Evolutionary conservation across 2,888 invertebrate genomes (phyloP), one percentile per base, ranked within the genome.

Genomic region (Pterostichus madidus): DNA sequence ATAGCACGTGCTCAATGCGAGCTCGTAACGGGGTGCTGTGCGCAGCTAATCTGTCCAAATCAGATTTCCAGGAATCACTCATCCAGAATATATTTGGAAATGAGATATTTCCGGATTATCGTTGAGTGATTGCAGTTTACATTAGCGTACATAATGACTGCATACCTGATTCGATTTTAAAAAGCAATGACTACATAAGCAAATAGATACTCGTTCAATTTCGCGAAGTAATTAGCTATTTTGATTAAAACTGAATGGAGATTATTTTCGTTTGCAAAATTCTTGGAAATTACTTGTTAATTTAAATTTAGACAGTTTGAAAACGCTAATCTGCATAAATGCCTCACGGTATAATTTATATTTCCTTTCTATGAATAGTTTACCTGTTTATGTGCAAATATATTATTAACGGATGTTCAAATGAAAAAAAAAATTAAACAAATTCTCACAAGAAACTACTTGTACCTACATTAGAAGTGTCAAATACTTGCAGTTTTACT

Each of bases 241-340:
- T 39, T 39, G 7, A 6, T 39, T 39, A 39, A 8, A 8, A 5
- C 1, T 39, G 5, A 39, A 7, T 39, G 39, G 4, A 35, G n/a
- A 39, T 39, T 7, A 39, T 7, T 39, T 39, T 39, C 5, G 24
- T 24, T 24, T 39, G 8, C 1, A 5, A 64, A 32, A 35, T 64
- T 64, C 32, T 32, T 32, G 13, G 64, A 64, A 35, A 64, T 64
- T 64, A 64, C 5, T 35, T 64, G 64, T 5, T 64, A 64, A 64
- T 35, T 64, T 32, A 64, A 7, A 64, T 64, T 32, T 11, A 32
- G 35, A 64, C 32, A 64, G 35, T 5, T 64, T 32, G 39, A 11
- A 64, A 31, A 35, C 35, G 11, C n/a, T 35, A 64, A 32, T 64
- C 4, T 35, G 11, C 64, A 64, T 64, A 64, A 64, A 64, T 35